Base-by-base conservation (phyloP, 2,888 invertebrate genomes). In the Ecdyonurus torrentis region DNA sequence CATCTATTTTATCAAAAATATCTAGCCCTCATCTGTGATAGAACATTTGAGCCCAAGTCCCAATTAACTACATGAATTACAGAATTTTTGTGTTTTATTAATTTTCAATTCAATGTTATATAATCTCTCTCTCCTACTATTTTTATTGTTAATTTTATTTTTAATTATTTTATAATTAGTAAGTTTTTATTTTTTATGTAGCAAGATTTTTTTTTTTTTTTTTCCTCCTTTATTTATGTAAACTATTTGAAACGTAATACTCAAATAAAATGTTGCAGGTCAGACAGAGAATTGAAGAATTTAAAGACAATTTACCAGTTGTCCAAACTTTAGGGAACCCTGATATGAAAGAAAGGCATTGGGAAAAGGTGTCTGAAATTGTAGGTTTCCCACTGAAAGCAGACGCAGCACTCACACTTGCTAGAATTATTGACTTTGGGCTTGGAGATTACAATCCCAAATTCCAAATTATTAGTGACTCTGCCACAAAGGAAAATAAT, bases 401-500 rank as follows among this genome's bases (percentile, higher is more conserved):
- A 0, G 90, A 93, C 64, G 77, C 77, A 19, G 84, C 87, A 0
- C 78, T 91, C 67, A 89, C 91, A 0, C 77, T 97, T 37, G 87
- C 84, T 62, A 91, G 91, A 75, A 78, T 85, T 7, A 86, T 91
- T 60, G 95, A 95, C 72, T 91, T 92, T 73, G 90, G 91, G 60
- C 77, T 97, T 55, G 89, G 87, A 55, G 91, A 94, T 65, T 94
- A 89, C 72, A 86, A 92, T 25, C 79, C 88, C 0, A 91, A 89
- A 74, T 96, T 97, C 73, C 95, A 95, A 74, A 75, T 79, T 1
- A 94, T 97, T 69, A 92, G 94, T 2, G 95, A 96, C 73, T 88
- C 95, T 0, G 97, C 97, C 0, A 93, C 94, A 1, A 97, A 96
- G 74, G 96, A 97, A 75, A 94, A 89, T 72, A 91, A 90, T 71